Conservation (phyloP, 2,797 vertebrate species). For the Cynodonichthys magdalenae region DNA sequence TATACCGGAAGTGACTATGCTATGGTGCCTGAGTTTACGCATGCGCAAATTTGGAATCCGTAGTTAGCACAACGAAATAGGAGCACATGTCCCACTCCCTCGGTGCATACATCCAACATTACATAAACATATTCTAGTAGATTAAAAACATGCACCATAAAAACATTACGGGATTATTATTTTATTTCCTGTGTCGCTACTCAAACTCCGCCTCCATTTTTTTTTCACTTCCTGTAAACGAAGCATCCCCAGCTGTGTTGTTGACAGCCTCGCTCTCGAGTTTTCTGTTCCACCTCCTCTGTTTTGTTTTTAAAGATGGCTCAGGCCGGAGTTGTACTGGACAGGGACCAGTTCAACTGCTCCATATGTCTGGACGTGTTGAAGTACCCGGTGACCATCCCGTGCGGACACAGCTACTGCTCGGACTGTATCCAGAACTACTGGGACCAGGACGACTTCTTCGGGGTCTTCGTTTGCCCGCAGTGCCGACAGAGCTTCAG, state of each 20-base stretch:
- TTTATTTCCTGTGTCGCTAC: constrained; percentile 28
- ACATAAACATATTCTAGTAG: too few species aligned
- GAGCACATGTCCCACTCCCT: too few species aligned
- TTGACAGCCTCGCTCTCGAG: neutral
- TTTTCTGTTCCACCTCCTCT: constrained; percentile 1
- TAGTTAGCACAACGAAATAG: too few species aligned
- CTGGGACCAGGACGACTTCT: constrained; percentile 82
- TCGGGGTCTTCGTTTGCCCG: constrained; percentile 77
- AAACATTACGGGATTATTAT: too few species aligned
- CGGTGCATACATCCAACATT: too few species aligned
- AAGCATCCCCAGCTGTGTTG: constrained; percentile 13
- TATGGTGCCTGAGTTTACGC: too few species aligned
- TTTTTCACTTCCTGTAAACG: constrained; percentile 70
- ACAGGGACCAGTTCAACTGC: constrained; percentile 83
- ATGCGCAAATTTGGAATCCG: too few species aligned
- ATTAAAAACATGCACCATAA: too few species aligned
- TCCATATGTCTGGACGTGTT: constrained; percentile 82
- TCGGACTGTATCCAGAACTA: constrained; percentile 77
- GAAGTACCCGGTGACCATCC: constrained; percentile 79
- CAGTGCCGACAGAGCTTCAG: constrained; percentile 80
- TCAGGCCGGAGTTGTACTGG: constrained; percentile 77
- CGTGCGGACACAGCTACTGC: constrained; percentile 83
- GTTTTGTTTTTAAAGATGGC: constrained; percentile 67
- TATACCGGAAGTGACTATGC: too few species aligned
- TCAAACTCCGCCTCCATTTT: constrained; percentile 9